Conservation (phyloP, 2,797 vertebrate species). For the Craterocephalus amniculus region DNA sequence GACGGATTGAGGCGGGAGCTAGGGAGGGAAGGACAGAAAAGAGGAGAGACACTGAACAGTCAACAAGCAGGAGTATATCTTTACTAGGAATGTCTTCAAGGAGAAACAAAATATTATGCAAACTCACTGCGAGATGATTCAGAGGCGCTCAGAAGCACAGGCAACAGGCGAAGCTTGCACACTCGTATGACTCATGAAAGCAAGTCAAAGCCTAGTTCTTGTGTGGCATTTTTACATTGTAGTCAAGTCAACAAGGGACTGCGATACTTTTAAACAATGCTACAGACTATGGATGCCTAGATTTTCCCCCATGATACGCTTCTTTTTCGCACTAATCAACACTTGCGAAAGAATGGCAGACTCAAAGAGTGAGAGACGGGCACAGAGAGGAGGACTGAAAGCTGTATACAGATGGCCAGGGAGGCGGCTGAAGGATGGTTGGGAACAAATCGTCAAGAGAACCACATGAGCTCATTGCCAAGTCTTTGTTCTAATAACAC, state of each 20-base stretch:
- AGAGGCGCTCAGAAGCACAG: slow-evolving; percentile 19
- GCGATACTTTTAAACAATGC: slow-evolving; percentile 37
- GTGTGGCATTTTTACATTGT: slow-evolving; percentile 36
- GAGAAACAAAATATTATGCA: slow-evolving; percentile 39
- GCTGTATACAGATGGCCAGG: slow-evolving; percentile 73
- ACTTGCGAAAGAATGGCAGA: slow-evolving; percentile 49
- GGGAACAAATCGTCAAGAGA: slow-evolving; percentile 64
- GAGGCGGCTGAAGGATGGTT: slow-evolving; percentile 66
- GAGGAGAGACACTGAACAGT: slow-evolving; percentile 32
- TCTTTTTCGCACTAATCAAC: slow-evolving; percentile 73
- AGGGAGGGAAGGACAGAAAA: slow-evolving; percentile 27
- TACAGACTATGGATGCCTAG: slow-evolving; percentile 23
- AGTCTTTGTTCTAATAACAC: slow-evolving; percentile 88
- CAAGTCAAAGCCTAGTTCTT: slow-evolving; percentile 21
- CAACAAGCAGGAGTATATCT: slow-evolving; percentile 34
- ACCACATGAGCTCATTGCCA: slow-evolving; percentile 70
- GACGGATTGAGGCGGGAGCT: slow-evolving; percentile 52
- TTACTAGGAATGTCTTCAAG: slow-evolving; percentile 30
- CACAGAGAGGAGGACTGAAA: slow-evolving; percentile 50
- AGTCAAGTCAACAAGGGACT: slow-evolving; percentile 46
- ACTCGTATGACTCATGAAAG: slow-evolving; percentile 25
- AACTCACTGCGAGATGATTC: slow-evolving; percentile 25
- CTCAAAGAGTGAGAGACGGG: slow-evolving; percentile 44
- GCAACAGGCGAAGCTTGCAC: slow-evolving; percentile 37
- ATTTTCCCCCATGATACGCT: slow-evolving; percentile 48